Evolutionary conservation across 53 echinoderm and acorn worm species (phyloP).

Genomic region (Zoroaster sp.): DNA sequence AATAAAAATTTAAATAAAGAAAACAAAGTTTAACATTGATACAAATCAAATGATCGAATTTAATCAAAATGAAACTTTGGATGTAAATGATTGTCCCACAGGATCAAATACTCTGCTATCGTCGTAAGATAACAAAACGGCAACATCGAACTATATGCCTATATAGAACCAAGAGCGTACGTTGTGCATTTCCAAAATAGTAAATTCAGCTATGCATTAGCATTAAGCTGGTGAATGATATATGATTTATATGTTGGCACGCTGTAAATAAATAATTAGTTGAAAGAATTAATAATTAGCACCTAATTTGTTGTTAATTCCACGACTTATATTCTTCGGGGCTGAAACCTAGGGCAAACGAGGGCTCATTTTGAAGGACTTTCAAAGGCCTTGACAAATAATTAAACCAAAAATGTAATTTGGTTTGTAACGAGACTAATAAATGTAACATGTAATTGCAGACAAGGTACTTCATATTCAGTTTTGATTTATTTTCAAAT

Average conservation of each 20-base stretch:
- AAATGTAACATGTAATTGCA: not conserved
- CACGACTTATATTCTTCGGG: too few relatives aligned
- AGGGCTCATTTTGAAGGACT: not conserved
- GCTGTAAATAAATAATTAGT: not conserved
- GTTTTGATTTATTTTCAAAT: not conserved
- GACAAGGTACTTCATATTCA: not conserved
- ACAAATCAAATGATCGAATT: too few relatives aligned
- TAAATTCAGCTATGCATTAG: not conserved
- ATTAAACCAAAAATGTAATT: not conserved
- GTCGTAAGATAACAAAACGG: too few relatives aligned
- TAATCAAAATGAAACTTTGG: too few relatives aligned
- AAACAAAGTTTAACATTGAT: too few relatives aligned
- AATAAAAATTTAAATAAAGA: too few relatives aligned
- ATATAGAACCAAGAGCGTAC: too few relatives aligned
- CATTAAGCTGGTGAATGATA: not conserved
- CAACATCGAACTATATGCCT: too few relatives aligned
- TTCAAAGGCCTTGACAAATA: not conserved
- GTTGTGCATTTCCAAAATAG: too few relatives aligned
- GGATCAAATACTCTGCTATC: too few relatives aligned
- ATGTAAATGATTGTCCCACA: too few relatives aligned
- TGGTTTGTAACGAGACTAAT: not conserved
- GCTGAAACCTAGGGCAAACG: not conserved
- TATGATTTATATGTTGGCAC: not conserved
- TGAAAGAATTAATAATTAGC: not conserved
- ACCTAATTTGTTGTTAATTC: not conserved